Evolutionary conservation across 2,888 invertebrate species (phyloP), one percentile per base, ranked within the genome.

Genomic region (Caenorhabditis angaria): DNA sequence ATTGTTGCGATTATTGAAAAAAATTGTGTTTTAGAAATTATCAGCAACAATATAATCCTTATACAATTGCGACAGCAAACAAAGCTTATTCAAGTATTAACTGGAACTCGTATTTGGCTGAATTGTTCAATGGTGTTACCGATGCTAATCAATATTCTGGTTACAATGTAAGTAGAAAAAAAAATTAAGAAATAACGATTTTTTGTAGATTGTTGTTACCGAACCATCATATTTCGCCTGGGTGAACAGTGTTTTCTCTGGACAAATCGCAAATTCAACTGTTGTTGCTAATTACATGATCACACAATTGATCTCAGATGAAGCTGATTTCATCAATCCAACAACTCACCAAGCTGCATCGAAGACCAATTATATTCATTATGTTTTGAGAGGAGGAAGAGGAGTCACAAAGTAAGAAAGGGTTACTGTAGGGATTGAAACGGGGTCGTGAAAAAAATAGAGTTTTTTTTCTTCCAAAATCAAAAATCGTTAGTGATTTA

Each of bases 201-300:
- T 41, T 12, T 65, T 72, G 29, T 32, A 80, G 78, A 64, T 78
- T 32, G 71, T 84, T 41, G 66, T 85, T 32, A 68, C 70, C 4
- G 72, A 82, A 60, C 85, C 85, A n/a, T 66, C 81, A 2, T 85
- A 84, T 65, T 78, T 83, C 51, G 75, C 79, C 41, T 81, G 81
- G 71, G 60, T 85, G 10, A 79, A 83, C 72, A 70, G 77, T n/a
- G 72, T 83, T 18, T 77, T 83, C 53, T 62, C 70, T 14, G 80
- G 76, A 4, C 32, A 73, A 14, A 58, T 50, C 10, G 62, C 67
- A 35, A 63, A 67, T 47, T 14, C 47, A 1, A 70, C 74, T 0
- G 76, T 71, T 20, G 61, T 83, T 12, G 81, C 78, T 55, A 83
- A 83, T 67, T 84, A 81, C 61, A 80, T 83, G 66, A 77, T 80